Percentiles rank a stretch among this genome's conserved stretches.
phyloP scores from a whole-genome alignment of 1,140 invertebrate species.

The Polypedilum pembai region DNA sequence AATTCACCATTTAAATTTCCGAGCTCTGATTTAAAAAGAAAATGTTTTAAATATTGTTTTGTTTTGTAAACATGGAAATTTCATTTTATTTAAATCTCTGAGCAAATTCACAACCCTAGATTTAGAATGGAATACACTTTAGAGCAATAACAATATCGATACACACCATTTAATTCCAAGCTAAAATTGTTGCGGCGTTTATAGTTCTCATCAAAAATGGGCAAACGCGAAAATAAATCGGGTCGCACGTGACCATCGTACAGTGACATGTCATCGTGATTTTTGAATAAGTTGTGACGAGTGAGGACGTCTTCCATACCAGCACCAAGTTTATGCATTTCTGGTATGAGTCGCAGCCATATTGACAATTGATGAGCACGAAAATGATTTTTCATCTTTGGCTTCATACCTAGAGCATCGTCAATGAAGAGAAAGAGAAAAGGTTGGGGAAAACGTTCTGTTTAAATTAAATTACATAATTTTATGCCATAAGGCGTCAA shows the following conservation, averaged over 20 bases:
- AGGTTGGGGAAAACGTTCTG: not conserved
- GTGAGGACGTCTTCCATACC: slow-evolving; percentile 81
- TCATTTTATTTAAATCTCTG: too few species aligned
- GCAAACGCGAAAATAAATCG: slow-evolving; percentile 59
- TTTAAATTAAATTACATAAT: slow-evolving; percentile 14
- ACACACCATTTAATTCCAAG: slow-evolving; percentile 28
- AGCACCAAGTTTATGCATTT: slow-evolving; percentile 67
- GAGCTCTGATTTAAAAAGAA: slow-evolving; percentile 39
- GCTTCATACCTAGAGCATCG: slow-evolving; percentile 66
- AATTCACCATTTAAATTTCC: slow-evolving; percentile 44
- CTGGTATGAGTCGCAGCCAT: slow-evolving; percentile 87
- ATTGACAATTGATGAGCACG: slow-evolving; percentile 88
- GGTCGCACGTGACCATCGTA: slow-evolving; percentile 75
- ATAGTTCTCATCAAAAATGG: slow-evolving; percentile 42
- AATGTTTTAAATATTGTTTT: too few species aligned
- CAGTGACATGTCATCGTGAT: slow-evolving; percentile 69
- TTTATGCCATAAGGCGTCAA: not conserved
- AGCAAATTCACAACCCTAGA: too few species aligned
- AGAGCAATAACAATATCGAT: not conserved
- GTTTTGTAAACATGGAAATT: too few species aligned
- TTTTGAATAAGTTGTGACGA: slow-evolving; percentile 72
- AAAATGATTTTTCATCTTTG: slow-evolving; percentile 87
- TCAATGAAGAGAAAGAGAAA: not conserved
- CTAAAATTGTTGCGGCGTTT: slow-evolving; percentile 36
- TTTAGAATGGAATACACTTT: too few species aligned